Evolutionary conservation across 2,797 vertebrate genomes (phyloP).

Genomic region (Nyctibius grandis): DNA sequence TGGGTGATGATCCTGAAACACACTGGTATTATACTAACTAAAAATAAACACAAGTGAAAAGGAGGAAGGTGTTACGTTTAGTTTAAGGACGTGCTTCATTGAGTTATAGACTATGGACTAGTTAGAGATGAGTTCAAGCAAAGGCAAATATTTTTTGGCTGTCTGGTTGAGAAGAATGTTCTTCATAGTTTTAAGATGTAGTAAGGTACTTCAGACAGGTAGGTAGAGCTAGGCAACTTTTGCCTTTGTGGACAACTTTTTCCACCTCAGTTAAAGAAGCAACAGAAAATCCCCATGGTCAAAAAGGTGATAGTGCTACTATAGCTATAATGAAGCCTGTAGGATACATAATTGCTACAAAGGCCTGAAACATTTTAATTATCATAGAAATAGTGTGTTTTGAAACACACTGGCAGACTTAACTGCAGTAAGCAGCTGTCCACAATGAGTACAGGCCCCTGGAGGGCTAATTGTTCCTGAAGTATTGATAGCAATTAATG

Average conservation of each 20-base stretch:
- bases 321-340: neutral
- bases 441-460: neutral
- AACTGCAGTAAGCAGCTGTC: neutral
- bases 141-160: neutral
- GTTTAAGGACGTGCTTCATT: neutral
- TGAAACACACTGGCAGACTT: neutral
- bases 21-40: neutral
- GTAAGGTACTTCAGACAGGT: neutral
- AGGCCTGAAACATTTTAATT: neutral
- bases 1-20: neutral
- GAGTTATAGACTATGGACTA: neutral
- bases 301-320: neutral
- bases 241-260: neutral
- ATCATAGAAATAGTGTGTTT: neutral
- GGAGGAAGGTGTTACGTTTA: neutral
- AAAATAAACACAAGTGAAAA: neutral
- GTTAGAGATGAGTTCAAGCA: neutral
- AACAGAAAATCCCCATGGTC: neutral
- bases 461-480: neutral
- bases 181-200: neutral
- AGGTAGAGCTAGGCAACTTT: neutral
- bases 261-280: neutral
- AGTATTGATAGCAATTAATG: neutral
- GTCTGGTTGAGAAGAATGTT: neutral
- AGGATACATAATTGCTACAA: neutral